Conservation (phyloP, 2,113 vertebrate species). For the Chloroceryle aenea region DNA sequence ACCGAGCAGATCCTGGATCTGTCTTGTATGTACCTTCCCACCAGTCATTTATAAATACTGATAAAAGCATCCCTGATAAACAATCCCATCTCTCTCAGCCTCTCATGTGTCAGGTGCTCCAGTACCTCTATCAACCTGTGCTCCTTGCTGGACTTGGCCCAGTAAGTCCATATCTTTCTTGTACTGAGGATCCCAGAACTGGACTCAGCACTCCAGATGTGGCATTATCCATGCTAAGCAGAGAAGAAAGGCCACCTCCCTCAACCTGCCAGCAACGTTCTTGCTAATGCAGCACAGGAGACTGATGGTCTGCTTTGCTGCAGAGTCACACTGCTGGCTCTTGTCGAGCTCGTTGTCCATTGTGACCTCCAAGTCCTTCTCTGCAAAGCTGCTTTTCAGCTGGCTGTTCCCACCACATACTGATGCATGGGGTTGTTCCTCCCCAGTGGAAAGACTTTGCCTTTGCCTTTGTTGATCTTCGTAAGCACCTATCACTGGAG, state of each 20-base stretch:
- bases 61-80: neutral
- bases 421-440: neutral
- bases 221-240: neutral
- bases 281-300: neutral
- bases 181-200: neutral
- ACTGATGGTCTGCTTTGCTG: neutral
- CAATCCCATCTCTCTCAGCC: neutral
- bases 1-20: neutral
- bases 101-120: neutral
- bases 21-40: neutral
- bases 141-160: neutral
- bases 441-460: neutral
- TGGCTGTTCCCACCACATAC: neutral
- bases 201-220: neutral
- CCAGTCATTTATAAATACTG: neutral
- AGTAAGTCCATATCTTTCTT: neutral
- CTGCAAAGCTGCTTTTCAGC: neutral
- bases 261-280: neutral
- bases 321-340: neutral
- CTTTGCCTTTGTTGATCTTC: neutral
- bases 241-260: neutral
- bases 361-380: neutral
- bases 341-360: neutral
- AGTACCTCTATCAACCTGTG: neutral
- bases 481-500: fast-evolving